phyloP scores from a whole-genome alignment of 37 sponge, comb jelly and placozoan species.

The Amphimedon queenslandica region DNA sequence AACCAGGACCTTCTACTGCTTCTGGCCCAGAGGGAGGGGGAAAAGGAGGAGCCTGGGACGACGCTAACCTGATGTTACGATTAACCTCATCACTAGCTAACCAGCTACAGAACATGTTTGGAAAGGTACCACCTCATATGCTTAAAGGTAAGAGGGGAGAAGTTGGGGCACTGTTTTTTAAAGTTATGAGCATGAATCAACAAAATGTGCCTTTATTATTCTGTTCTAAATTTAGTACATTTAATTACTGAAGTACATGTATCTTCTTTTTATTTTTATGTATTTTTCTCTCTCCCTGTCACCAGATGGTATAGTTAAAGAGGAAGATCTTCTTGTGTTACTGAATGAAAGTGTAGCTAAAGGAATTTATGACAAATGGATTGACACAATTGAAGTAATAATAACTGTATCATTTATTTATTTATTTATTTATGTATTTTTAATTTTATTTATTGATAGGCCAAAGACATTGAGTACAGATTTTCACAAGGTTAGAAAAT shows the following conservation, averaged over 20 bases:
- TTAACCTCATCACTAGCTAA: slow-evolving; percentile 42
- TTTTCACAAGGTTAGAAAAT: too few relatives aligned
- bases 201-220: too few relatives aligned
- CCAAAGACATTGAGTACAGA: slow-evolving; percentile 26
- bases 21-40: background rate
- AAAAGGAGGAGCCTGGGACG: background rate
- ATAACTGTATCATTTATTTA: too few relatives aligned
- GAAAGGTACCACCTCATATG: slow-evolving; percentile 27
- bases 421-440: too few relatives aligned
- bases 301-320: too few relatives aligned
- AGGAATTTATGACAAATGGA: slow-evolving; percentile 45
- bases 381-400: slow-evolving; percentile 44
- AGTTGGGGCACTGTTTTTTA: too few relatives aligned
- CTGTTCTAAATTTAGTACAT: too few relatives aligned
- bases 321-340: slow-evolving; percentile 54
- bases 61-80: slow-evolving; percentile 46
- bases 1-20: background rate
- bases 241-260: too few relatives aligned
- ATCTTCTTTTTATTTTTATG: background rate
- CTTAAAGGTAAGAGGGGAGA: too few relatives aligned
- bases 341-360: slow-evolving; percentile 60
- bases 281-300: background rate
- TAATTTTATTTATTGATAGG: too few relatives aligned
- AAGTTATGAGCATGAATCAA: too few relatives aligned
- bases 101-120: slow-evolving; percentile 63